Conservation (phyloP, 2,113 vertebrate species). For the Nestor notabilis region DNA sequence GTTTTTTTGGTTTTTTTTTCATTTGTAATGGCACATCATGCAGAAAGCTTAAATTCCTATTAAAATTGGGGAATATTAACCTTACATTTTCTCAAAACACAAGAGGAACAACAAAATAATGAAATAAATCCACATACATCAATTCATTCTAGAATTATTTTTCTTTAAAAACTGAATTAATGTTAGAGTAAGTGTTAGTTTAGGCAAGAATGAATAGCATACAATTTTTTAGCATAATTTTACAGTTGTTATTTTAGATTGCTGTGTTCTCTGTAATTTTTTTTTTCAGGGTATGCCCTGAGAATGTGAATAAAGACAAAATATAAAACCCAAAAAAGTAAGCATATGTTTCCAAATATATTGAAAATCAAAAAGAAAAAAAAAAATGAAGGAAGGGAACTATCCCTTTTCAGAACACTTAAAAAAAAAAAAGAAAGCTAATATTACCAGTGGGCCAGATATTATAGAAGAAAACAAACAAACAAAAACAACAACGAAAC, state of each 20-base stretch:
- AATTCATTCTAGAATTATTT: neutral
- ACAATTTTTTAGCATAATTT: neutral
- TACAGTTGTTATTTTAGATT: neutral
- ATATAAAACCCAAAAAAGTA: neutral
- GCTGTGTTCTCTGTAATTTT: neutral
- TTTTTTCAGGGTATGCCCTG: neutral
- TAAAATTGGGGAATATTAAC: neutral
- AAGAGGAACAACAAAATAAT: neutral
- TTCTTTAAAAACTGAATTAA: neutral
- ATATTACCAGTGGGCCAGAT: neutral
- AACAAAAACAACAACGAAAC: neutral
- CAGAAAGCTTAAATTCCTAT: neutral
- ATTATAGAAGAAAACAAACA: neutral
- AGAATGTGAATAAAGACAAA: neutral
- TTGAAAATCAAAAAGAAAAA: neutral
- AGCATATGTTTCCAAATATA: neutral
- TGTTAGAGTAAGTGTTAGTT: neutral
- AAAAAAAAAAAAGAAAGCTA: neutral
- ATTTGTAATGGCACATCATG: neutral
- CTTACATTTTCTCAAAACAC: neutral
- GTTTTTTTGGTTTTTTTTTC: fast-evolving
- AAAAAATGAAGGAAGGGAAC: neutral
- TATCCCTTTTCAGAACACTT: neutral
- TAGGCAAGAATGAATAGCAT: neutral
- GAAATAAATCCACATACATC: neutral